phyloP scores from a whole-genome alignment of 2,888 invertebrate genomes.

The Aphidius colemani region DNA sequence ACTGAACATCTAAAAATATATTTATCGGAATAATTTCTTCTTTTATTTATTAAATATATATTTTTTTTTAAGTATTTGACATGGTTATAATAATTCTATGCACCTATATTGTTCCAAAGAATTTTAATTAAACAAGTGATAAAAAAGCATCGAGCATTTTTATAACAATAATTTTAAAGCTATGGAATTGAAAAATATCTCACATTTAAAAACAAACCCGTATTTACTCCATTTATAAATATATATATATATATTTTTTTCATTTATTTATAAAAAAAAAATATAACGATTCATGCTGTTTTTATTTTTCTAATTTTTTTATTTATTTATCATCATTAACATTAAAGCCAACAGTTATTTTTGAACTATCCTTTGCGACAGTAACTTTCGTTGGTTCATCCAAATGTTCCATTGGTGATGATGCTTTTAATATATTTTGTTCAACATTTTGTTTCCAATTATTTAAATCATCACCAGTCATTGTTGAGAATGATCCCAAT shows the following conservation, averaged over 20 bases:
- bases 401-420: conserved; percentile 17
- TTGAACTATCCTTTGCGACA: conserved; percentile 46
- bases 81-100: no score
- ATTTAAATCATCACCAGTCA: conserved; percentile 44
- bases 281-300: not conserved
- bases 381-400: conserved; percentile 48
- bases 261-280: not conserved
- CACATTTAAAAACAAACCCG: no score
- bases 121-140: no score
- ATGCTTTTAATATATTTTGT: conserved; percentile 8
- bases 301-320: conserved; percentile 23
- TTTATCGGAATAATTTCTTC: no score
- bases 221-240: not conserved
- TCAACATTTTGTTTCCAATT: conserved; percentile 39
- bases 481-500: conserved; percentile 46
- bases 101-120: no score
- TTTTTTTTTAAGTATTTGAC: no score
- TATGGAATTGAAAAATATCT: no score
- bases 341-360: conserved; percentile 50
- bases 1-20: no score
- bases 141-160: no score
- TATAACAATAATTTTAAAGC: no score
- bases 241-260: no score
- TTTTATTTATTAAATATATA: no score
- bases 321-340: conserved; percentile 41